Base-by-base conservation (phyloP, 92 coral and sea anemone species). In the Paramuricea clavata region DNA sequence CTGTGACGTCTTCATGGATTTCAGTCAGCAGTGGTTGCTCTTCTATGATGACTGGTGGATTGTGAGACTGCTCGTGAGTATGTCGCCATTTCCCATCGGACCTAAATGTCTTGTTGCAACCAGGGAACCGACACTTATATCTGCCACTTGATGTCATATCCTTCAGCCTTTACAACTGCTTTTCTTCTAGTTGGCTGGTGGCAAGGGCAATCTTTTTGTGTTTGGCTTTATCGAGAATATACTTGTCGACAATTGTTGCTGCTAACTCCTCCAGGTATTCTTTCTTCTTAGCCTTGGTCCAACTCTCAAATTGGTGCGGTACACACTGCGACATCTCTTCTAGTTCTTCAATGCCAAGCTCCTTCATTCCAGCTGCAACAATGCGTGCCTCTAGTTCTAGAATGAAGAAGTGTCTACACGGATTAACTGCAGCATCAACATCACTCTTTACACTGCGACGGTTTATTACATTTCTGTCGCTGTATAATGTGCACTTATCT, bases 211-310 rank as follows among this genome's bases (percentile, higher is more conserved):
- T 79, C 67, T 32, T 64, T 79, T 79, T 26, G 36, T 82, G 73
- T 60, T 52, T 82, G 72, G 50, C 49, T 44, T 50, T 62, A 50
- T 82, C 87, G n/a, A 82, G 57, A 54, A 82, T 79, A 49, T 47
- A 82, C 17, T 28, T 82, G 69, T 69, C 78, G 1, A 82, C 68
- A 27, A 69, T 36, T 44, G 26, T 62, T 59, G 82, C 60, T 33
- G 87, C 81, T 10, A 87, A 52, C 31, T 87, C 32, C 0, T 69
- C 11, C 16, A 93, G 82, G 86, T 81, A 91, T 23, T 65, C 27
- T 89, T 91, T 88, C 88, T 90, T 90, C 36, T 72, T 90, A 12
- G 83, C 81, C 83, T 49, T 78, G 70, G 89, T 75, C 17, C 35
- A 62, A 26, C 87, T 47, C 30, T 85, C 76, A 17, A 72, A 26